These are phyloP conservation scores for Lethenteron camtschaticum DNA, from an alignment of 2,113 vertebrate genomes.

Conservation along the genomic window DNA sequence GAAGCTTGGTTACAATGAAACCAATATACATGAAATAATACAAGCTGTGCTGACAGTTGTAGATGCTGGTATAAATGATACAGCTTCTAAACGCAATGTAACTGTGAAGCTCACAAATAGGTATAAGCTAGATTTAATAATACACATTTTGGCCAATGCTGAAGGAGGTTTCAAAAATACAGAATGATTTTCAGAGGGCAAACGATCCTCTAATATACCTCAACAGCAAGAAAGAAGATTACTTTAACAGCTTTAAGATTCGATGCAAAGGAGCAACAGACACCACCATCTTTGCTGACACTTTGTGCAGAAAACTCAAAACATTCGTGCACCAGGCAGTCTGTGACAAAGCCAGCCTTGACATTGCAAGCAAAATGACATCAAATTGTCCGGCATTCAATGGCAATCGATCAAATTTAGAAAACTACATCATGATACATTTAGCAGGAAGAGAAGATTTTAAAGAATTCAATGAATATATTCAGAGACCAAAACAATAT, in stretches of 20 bases:
- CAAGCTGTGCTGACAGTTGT: slow-evolving; percentile 11
- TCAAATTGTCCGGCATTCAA: slow-evolving; percentile 17
- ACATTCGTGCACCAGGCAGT: slow-evolving; percentile 10
- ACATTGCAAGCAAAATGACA: slow-evolving; percentile 19
- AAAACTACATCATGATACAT: slow-evolving; percentile 24
- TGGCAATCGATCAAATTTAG: slow-evolving; percentile 19
- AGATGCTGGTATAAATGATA: slow-evolving; percentile 11
- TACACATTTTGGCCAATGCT: slow-evolving; percentile 18
- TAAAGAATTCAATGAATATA: slow-evolving; percentile 19
- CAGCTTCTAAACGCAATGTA: slow-evolving; percentile 7
- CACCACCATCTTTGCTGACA: slow-evolving; percentile 17
- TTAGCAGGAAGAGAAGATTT: slow-evolving; percentile 29
- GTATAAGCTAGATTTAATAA: slow-evolving; percentile 16
- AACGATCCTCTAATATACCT: slow-evolving; percentile 20
- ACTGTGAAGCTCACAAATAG: slow-evolving; percentile 13
- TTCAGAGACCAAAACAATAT: slow-evolving; percentile 5
- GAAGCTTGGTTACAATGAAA: slow-evolving; percentile 13
- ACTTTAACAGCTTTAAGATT: slow-evolving; percentile 20
- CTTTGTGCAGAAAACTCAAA: slow-evolving; percentile 26
- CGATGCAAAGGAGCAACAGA: slow-evolving; percentile 23
- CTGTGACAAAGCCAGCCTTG: slow-evolving; percentile 11
- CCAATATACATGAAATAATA: slow-evolving; percentile 17
- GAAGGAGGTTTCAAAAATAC: slow-evolving; percentile 16
- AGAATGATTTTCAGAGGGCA: slow-evolving; percentile 14
- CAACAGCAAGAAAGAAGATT: slow-evolving; percentile 20